These are phyloP conservation scores for Catostylus mosaicus DNA, from an alignment of 30 jellyfish, hydroid and myxozoan genomes.

Conservation along the genomic window DNA sequence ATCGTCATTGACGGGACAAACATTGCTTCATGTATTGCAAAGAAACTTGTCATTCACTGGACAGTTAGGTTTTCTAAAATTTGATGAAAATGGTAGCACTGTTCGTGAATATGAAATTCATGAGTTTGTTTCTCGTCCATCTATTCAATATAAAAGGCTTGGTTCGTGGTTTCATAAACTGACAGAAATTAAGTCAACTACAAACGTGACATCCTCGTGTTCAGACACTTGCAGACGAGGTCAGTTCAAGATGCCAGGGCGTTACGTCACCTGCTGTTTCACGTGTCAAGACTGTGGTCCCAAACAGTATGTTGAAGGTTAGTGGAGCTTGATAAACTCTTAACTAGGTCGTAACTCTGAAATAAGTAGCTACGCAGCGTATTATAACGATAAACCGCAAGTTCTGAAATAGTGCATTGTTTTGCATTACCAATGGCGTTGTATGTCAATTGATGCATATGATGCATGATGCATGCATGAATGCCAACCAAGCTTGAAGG, in stretches of 20 bases:
- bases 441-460: too few species aligned
- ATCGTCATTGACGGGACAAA: constrained; percentile 13
- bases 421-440: too few species aligned
- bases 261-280: constrained; percentile 64
- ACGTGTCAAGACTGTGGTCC: constrained; percentile 55
- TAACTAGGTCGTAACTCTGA: too few species aligned
- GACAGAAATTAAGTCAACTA: neutral
- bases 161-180: constrained; percentile 63
- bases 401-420: too few species aligned
- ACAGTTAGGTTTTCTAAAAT: constrained; percentile 50
- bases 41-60: constrained; percentile 61
- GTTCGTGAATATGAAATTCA: constrained; percentile 68
- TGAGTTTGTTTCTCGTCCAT: constrained; percentile 26
- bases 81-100: constrained; percentile 79
- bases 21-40: constrained; percentile 18
- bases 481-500: too few species aligned
- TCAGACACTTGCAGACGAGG: constrained; percentile 46
- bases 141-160: constrained; percentile 18
- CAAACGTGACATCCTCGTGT: constrained; percentile 47
- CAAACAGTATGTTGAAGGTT: constrained; percentile 56
- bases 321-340: too few species aligned
- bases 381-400: too few species aligned
- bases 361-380: too few species aligned
- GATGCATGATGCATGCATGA: too few species aligned
- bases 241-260: constrained; percentile 21